Conservation (phyloP, 2,797 vertebrate species). For the Microctenopoma lineatum region DNA sequence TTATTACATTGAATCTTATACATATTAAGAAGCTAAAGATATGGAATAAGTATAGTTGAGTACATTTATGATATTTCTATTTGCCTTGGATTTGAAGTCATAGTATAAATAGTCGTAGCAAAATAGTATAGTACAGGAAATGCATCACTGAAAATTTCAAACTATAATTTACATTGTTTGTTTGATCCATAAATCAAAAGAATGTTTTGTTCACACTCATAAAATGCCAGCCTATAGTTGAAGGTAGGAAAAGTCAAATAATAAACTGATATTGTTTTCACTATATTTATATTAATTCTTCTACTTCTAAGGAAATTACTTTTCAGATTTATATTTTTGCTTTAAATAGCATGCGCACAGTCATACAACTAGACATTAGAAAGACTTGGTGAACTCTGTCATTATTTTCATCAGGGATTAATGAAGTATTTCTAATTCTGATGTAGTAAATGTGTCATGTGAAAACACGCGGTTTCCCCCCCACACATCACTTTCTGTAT, state of each 20-base stretch:
- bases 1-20: too few species aligned
- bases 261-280: not conserved
- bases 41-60: too few species aligned
- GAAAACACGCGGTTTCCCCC: not conserved
- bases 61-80: too few species aligned
- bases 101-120: too few species aligned
- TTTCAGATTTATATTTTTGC: not conserved
- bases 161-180: too few species aligned
- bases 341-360: not conserved
- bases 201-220: not conserved
- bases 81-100: too few species aligned
- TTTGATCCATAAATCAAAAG: too few species aligned
- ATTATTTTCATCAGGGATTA: too few species aligned
- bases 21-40: too few species aligned
- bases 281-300: not conserved
- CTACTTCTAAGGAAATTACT: not conserved
- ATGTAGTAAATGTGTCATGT: not conserved
- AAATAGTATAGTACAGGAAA: too few species aligned
- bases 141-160: too few species aligned
- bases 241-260: not conserved
- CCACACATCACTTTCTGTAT: not conserved
- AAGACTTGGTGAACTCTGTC: too few species aligned
- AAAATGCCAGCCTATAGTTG: not conserved
- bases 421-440: not conserved
- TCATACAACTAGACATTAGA: not conserved